Percentiles rank a stretch among this genome's conserved stretches.
These are phyloP conservation scores for Phyto melanocephala DNA, from an alignment of 2,888 invertebrate species.

Conservation along the genomic window DNA sequence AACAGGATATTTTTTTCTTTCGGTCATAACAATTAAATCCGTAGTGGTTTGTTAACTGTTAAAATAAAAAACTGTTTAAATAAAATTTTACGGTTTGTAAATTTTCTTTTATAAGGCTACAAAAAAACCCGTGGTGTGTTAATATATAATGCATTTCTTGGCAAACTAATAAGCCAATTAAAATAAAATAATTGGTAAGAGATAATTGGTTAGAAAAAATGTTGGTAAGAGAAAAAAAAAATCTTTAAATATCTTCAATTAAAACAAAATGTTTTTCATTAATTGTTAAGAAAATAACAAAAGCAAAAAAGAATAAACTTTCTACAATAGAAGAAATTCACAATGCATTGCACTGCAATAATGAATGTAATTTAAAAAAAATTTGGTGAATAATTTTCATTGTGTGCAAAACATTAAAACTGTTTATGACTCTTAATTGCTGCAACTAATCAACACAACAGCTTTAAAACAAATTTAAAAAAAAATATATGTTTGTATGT, in stretches of 20 bases:
- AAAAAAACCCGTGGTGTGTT: background rate
- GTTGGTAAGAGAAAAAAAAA: background rate
- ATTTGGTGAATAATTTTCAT: background rate
- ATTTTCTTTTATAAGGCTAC: slow-evolving; percentile 20
- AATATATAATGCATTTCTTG: slow-evolving; percentile 36
- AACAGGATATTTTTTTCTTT: background rate
- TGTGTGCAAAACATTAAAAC: background rate
- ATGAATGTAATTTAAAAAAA: slow-evolving; percentile 31
- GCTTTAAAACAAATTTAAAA: background rate
- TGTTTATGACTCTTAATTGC: background rate
- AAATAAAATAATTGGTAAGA: slow-evolving; percentile 48
- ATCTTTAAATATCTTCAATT: slow-evolving; percentile 2
- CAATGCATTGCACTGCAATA: background rate
- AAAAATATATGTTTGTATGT: too few species aligned
- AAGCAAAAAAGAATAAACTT: slow-evolving; percentile 27
- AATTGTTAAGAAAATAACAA: background rate
- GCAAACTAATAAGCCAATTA: slow-evolving; percentile 54
- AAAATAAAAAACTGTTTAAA: slow-evolving; percentile 11
- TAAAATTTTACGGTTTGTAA: slow-evolving; percentile 54
- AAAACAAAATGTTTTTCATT: background rate
- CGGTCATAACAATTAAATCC: slow-evolving; percentile 23
- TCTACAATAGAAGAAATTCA: slow-evolving; percentile 4
- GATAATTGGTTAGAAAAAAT: slow-evolving; percentile 47
- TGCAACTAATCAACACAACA: background rate
- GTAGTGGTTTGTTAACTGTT: slow-evolving; percentile 52